A percentile compares a stretch with the other conserved stretches of the same genome.
Evolutionary conservation across 2,113 vertebrate species (phyloP).

Genomic region (Macroglossus sobrinus): DNA sequence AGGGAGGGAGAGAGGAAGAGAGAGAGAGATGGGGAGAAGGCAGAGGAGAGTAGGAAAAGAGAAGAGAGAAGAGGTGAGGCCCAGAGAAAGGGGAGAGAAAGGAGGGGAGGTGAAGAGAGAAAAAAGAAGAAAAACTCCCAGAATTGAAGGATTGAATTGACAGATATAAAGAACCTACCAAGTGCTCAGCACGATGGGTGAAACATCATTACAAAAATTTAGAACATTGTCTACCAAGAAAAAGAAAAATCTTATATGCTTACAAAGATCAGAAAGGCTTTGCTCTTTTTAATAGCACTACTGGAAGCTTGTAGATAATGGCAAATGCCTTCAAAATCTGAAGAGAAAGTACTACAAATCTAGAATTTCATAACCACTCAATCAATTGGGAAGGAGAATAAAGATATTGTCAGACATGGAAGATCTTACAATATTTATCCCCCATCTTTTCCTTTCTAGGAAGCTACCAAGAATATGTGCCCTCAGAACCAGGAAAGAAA

Average conservation of each 20-base stretch:
- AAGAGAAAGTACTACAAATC: not conserved
- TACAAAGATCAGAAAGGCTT: not conserved
- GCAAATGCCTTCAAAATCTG: not conserved
- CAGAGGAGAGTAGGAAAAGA: accelerated
- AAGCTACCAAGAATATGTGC: not conserved
- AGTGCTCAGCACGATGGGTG: not conserved
- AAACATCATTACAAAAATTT: not conserved
- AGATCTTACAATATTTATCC: not conserved
- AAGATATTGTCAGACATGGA: not conserved
- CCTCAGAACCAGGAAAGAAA: not conserved
- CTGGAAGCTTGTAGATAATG: not conserved
- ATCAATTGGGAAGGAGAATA: not conserved
- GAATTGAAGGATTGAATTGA: not conserved
- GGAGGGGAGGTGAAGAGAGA: accelerated
- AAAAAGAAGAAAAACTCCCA: not conserved
- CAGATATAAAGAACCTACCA: not conserved
- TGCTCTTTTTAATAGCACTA: not conserved
- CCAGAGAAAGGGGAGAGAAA: accelerated
- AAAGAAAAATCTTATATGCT: not conserved
- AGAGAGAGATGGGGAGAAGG: accelerated
- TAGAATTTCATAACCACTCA: not conserved
- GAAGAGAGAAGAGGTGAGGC: not conserved
- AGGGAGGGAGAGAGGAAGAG: too few species aligned
- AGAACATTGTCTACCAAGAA: not conserved
- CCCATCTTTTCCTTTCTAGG: not conserved